Evolutionary conservation across 2,888 invertebrate genomes (phyloP).

Genomic region (Tinea pellionella): DNA sequence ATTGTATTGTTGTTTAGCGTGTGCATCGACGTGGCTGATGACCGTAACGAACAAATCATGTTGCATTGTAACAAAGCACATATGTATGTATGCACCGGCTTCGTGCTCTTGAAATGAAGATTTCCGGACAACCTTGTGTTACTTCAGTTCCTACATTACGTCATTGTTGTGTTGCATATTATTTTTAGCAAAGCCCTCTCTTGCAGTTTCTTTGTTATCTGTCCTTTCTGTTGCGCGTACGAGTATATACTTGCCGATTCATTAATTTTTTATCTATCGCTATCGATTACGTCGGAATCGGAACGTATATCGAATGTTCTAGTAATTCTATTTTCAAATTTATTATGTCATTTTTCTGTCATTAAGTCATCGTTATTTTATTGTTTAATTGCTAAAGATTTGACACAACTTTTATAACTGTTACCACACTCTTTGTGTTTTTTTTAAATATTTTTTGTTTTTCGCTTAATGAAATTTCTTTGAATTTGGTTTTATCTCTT

Average conservation of each 20-base stretch:
- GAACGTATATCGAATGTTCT: not conserved
- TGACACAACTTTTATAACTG: not conserved
- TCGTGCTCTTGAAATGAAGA: slow-evolving; percentile 34
- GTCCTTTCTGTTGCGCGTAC: not conserved
- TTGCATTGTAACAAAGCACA: slow-evolving; percentile 42
- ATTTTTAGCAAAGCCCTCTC: not conserved
- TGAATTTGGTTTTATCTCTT: not conserved
- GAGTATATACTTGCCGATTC: not conserved
- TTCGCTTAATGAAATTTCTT: too few species aligned
- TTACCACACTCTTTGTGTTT: not conserved
- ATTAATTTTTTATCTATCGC: not conserved
- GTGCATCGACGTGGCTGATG: not conserved
- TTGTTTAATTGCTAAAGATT: not conserved
- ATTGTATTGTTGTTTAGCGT: not conserved
- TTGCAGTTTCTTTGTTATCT: slow-evolving; percentile 10
- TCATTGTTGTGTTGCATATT: slow-evolving; percentile 27
- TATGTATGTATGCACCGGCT: slow-evolving; percentile 32
- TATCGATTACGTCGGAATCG: not conserved
- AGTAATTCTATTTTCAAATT: not conserved
- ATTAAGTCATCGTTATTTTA: not conserved
- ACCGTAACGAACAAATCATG: slow-evolving; percentile 15
- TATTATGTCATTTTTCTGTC: not conserved
- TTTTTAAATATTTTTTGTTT: too few species aligned
- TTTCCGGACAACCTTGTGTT: slow-evolving; percentile 58
- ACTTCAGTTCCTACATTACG: slow-evolving; percentile 57